Evolutionary conservation across 2,113 vertebrate species (phyloP).

Genomic region (Morphnarchus princeps): DNA sequence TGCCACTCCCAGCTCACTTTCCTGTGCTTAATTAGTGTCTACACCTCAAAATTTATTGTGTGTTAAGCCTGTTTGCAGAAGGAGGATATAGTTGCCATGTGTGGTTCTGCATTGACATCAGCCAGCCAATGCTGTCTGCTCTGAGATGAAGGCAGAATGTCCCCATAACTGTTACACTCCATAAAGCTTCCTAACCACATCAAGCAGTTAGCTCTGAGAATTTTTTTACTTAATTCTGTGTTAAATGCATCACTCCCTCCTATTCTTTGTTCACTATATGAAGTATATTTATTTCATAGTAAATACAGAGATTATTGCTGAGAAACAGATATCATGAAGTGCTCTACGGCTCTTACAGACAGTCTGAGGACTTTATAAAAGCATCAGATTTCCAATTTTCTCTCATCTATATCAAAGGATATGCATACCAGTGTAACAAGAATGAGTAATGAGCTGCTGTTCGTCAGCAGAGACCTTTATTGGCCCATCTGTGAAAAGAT

Average conservation of each 20-base stretch:
- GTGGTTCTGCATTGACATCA: background rate
- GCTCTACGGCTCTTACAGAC: background rate
- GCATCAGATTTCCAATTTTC: background rate
- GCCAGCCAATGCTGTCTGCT: background rate
- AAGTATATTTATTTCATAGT: background rate
- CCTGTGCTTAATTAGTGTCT: background rate
- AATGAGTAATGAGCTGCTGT: slow-evolving; percentile 3
- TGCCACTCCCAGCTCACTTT: background rate
- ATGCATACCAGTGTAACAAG: background rate
- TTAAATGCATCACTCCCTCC: background rate
- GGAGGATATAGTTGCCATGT: background rate
- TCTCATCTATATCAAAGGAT: background rate
- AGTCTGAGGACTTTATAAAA: background rate
- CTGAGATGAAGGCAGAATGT: background rate
- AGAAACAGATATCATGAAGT: background rate
- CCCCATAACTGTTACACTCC: background rate
- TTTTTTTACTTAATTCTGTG: background rate
- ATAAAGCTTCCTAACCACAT: background rate
- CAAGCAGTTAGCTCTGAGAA: background rate
- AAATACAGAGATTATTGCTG: background rate
- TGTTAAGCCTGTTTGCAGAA: background rate
- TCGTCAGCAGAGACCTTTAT: background rate
- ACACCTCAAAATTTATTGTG: background rate
- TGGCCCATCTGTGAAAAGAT: slow-evolving; percentile 4
- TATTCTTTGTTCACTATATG: background rate